phyloP scores from a whole-genome alignment of 1,140 invertebrate genomes.

The Araneus ventricosus region DNA sequence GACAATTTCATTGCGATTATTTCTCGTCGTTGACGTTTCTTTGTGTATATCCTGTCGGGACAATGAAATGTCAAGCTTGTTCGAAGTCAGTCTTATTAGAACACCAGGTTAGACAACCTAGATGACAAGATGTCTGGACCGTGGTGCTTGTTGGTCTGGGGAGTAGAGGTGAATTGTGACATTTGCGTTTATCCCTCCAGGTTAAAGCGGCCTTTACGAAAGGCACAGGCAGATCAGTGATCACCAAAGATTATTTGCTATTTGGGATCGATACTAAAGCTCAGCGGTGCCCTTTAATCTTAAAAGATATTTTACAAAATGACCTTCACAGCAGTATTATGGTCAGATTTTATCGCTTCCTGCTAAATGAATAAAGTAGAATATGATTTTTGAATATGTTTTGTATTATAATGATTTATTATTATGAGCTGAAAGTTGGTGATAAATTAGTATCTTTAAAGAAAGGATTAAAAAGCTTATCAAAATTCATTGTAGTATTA shows the following conservation, averaged over 20 bases:
- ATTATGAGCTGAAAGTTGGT: too few relatives aligned
- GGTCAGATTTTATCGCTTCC: too few relatives aligned
- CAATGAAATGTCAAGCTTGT: conserved; percentile 17
- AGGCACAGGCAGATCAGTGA: neutral
- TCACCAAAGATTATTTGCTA: neutral
- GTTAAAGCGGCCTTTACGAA: neutral
- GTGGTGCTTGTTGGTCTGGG: neutral
- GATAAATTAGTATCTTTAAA: too few relatives aligned
- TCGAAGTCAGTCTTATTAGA: conserved; percentile 18
- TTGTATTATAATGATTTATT: too few relatives aligned
- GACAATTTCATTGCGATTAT: conserved; percentile 40
- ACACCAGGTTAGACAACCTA: neutral
- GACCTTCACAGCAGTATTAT: too few relatives aligned
- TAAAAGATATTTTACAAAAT: too few relatives aligned
- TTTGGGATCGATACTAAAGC: neutral
- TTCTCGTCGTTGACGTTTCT: neutral
- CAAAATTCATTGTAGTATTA: too few relatives aligned
- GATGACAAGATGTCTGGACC: conserved; percentile 31
- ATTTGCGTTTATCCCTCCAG: neutral
- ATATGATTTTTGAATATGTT: too few relatives aligned
- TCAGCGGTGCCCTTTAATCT: neutral
- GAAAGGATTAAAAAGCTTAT: too few relatives aligned
- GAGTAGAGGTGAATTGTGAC: neutral
- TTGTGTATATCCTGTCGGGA: conserved; percentile 6
- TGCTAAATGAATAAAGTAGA: too few relatives aligned